A percentile compares a stretch with the other conserved stretches of the same genome.
Conservation (phyloP, 2,888 invertebrate species). For the Melipona beecheii region DNA sequence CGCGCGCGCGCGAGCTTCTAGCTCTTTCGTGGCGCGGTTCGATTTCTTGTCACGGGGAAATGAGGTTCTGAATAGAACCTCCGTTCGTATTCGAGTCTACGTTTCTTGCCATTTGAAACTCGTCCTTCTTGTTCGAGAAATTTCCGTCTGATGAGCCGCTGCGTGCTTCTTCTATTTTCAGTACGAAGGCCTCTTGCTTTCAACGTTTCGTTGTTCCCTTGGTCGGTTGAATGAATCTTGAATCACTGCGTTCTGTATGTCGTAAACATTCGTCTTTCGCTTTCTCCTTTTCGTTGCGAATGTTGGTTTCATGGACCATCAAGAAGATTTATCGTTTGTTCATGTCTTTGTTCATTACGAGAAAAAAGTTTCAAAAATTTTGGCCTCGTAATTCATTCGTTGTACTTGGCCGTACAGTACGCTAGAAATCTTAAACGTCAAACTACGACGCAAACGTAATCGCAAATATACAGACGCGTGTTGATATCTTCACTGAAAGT, state of each 20-base stretch:
- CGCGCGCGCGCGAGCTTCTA: not conserved
- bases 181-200: no score
- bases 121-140: constrained; percentile 8
- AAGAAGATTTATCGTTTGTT: no score
- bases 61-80: constrained; percentile 1
- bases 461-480: not conserved
- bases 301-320: not conserved
- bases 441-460: no score
- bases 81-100: not conserved
- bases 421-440: no score
- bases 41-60: constrained; percentile 20
- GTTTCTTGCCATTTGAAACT: not conserved
- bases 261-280: no score
- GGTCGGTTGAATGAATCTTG: not conserved
- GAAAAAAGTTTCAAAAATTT: no score
- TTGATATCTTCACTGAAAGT: not conserved
- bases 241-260: no score
- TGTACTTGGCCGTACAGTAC: no score
- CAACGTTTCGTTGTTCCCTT: not conserved
- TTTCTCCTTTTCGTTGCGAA: not conserved
- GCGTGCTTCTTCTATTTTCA: not conserved
- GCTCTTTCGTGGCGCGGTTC: constrained; percentile 6
- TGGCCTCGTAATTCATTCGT: no score
- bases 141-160: constrained; percentile 1
- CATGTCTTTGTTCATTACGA: no score